Evolutionary conservation across 2,888 invertebrate species (phyloP).

Genomic region (Polyploca ridens): DNA sequence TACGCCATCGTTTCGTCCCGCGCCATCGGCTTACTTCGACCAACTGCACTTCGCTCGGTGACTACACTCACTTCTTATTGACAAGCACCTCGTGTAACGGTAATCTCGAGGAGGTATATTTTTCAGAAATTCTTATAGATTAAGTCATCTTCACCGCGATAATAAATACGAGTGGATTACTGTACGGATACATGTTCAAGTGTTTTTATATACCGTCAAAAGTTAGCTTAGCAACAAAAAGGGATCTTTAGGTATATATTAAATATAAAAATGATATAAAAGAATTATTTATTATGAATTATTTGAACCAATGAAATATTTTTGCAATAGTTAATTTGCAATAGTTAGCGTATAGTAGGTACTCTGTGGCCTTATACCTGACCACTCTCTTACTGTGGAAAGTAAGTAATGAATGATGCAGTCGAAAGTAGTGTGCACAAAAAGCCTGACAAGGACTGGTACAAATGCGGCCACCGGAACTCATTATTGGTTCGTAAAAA

Average conservation of each 20-base stretch:
- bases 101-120: conserved; percentile 52
- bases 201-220: neutral
- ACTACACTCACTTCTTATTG: conserved; percentile 26
- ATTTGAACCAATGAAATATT: neutral
- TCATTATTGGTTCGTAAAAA: too few species aligned
- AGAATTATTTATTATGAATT: neutral
- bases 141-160: conserved; percentile 42
- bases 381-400: too few species aligned
- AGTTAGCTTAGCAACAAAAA: neutral
- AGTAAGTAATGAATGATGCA: too few species aligned
- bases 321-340: conserved; percentile 6
- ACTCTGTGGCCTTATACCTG: too few species aligned
- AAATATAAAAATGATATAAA: neutral
- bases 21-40: conserved; percentile 45
- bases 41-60: conserved; percentile 44
- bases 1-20: conserved; percentile 57
- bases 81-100: conserved; percentile 35
- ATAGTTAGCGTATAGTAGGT: neutral
- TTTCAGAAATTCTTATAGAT: conserved; percentile 40
- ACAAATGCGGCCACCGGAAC: too few species aligned
- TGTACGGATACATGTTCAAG: conserved; percentile 9
- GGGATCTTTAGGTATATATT: neutral
- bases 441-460: too few species aligned
- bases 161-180: conserved; percentile 25
- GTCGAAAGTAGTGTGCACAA: too few species aligned